phyloP scores from a whole-genome alignment of 35 echinoderm and acorn worm species.

The Ophioderma brevispina region DNA sequence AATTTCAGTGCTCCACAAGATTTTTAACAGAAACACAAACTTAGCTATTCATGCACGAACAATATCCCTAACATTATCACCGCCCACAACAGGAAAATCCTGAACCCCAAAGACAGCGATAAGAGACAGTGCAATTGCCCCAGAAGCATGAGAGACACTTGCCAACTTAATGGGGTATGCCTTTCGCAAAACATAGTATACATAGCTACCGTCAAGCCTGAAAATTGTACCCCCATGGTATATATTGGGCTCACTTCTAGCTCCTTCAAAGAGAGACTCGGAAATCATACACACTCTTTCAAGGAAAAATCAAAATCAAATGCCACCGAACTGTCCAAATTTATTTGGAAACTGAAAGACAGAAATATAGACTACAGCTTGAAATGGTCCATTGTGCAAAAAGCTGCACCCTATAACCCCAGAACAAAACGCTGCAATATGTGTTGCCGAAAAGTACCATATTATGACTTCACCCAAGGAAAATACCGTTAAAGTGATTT shows the following conservation, averaged over 20 bases:
- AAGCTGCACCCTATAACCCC: neutral
- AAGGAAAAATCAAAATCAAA: neutral
- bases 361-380: neutral
- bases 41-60: neutral
- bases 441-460: neutral
- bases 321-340: neutral
- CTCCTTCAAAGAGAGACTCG: neutral
- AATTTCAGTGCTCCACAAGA: no score
- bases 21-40: no score
- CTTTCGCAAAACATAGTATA: no score
- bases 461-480: neutral
- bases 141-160: neutral
- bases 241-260: neutral
- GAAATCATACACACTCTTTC: neutral
- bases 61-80: neutral
- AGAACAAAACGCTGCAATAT: neutral
- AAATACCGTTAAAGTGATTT: no score
- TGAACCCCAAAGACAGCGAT: neutral
- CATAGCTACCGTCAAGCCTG: neutral
- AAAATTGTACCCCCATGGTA: neutral
- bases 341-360: neutral
- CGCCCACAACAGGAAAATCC: neutral
- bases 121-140: neutral
- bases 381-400: neutral
- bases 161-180: neutral